Evolutionary conservation across 2,113 vertebrate genomes (phyloP).

Genomic region (Copsychus sechellarum): DNA sequence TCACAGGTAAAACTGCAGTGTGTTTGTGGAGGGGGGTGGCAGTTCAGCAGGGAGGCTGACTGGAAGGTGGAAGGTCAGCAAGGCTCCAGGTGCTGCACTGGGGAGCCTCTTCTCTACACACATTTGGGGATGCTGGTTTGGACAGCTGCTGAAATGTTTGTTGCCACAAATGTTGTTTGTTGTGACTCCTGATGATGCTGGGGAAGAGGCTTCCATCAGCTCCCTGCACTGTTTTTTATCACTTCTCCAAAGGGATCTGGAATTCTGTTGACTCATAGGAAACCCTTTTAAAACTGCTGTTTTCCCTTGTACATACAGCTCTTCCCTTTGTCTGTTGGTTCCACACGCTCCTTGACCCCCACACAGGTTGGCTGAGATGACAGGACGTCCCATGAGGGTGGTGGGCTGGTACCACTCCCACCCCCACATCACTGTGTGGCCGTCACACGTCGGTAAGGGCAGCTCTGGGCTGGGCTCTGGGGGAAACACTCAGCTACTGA

Average conservation of each 20-base stretch:
- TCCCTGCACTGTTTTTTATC: accelerated
- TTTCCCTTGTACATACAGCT: not conserved
- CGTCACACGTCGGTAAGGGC: conserved; percentile 89
- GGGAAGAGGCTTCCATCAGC: not conserved
- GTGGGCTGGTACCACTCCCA: conserved; percentile 99
- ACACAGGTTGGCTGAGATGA: conserved; percentile 90
- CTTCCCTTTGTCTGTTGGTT: not conserved
- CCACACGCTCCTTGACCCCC: conserved; percentile 67
- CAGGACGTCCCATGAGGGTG: conserved; percentile 90
- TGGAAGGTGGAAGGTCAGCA: not conserved
- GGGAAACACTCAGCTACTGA: not conserved
- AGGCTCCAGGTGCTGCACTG: not conserved
- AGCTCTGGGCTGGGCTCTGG: not conserved
- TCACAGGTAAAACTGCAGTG: not conserved
- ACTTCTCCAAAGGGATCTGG: not conserved
- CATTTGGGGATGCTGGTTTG: accelerated
- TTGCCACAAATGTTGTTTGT: not conserved
- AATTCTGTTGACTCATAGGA: not conserved
- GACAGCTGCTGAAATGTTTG: not conserved
- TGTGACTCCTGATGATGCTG: not conserved
- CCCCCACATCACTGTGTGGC: conserved; percentile 98
- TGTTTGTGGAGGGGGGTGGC: not conserved
- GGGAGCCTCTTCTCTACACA: not conserved
- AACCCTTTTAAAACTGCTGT: not conserved
- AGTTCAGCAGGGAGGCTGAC: not conserved